Percentiles rank a stretch among this genome's conserved stretches.
These are phyloP conservation scores for Ichneumon xanthorius DNA, from an alignment of 2,888 invertebrate species.

Conservation along the genomic window DNA sequence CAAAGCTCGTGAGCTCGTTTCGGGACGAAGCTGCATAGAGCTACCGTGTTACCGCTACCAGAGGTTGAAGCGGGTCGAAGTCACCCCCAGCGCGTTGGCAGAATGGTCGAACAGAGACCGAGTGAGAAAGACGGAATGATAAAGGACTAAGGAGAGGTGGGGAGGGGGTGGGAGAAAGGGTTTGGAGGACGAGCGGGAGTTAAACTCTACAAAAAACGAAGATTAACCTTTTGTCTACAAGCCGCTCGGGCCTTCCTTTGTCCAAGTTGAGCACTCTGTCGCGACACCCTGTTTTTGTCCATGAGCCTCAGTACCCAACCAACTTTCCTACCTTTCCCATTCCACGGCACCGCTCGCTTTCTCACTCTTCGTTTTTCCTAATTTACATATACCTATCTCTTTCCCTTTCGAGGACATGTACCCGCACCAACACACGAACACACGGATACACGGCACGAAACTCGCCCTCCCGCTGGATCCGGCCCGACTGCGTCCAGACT, in stretches of 20 bases:
- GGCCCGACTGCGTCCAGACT: slow-evolving; percentile 40
- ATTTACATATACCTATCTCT: slow-evolving; percentile 51
- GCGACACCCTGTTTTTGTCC: slow-evolving; percentile 83
- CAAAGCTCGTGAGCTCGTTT: slow-evolving; percentile 41
- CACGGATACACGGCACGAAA: slow-evolving; percentile 37
- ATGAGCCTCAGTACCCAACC: slow-evolving; percentile 61
- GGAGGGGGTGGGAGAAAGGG: slow-evolving; percentile 22
- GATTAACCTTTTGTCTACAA: slow-evolving; percentile 84
- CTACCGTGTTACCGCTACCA: slow-evolving; percentile 2
- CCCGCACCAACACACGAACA: slow-evolving; percentile 15
- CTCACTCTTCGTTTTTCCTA: slow-evolving; percentile 62
- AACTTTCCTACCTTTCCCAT: slow-evolving; percentile 48
- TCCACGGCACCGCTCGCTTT: slow-evolving; percentile 53
- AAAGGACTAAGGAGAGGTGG: slow-evolving; percentile 20
- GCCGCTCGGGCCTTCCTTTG: slow-evolving; percentile 80
- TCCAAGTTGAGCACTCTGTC: slow-evolving; percentile 82
- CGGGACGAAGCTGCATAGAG: slow-evolving; percentile 11
- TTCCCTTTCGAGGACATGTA: slow-evolving; percentile 19
- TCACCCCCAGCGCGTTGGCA: slow-evolving; percentile 17
- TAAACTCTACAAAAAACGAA: slow-evolving; percentile 79
- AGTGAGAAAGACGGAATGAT: slow-evolving; percentile 36
- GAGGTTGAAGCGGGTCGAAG: slow-evolving; percentile 26
- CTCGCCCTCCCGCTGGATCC: slow-evolving; percentile 41
- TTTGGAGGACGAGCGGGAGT: slow-evolving; percentile 67
- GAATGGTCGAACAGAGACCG: slow-evolving; percentile 21